Base-by-base conservation (phyloP, 2,888 invertebrate species). In the Ichneumon xanthorius region DNA sequence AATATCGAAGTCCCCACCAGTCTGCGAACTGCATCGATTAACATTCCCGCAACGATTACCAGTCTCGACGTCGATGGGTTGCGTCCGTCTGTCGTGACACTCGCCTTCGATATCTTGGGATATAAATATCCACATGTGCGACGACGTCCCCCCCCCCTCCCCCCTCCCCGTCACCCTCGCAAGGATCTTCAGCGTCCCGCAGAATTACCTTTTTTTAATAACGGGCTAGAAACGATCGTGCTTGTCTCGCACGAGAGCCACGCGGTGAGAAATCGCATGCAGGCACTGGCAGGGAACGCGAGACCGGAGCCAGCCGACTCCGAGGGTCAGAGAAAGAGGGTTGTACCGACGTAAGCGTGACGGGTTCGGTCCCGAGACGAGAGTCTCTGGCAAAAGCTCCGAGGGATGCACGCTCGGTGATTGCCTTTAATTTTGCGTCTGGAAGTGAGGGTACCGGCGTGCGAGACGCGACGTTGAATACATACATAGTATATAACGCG, bases 381-480 rank as follows among this genome's bases (percentile, higher is more conserved):
- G 45, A 70, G 37, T 68, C 40, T 65, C 61, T 61, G 22, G 48
- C 75, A 16, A 68, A 48, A 75, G 33, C 58, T 30, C 16, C 80
- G 70, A 75, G 75, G 79, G 61, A 76, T 84, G 80, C 71, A 81
- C 79, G 77, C 73, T 53, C 81, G 79, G 58, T 85, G 85, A 85
- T 85, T 85, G 76, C 82, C 85, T 85, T 82, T 82, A 85, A 85
- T 85, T 85, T 82, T 50, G 82, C 55, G 53, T 71, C 82, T 82
- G 73, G 65, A 33, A 67, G 73, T 53, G 75, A 65, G 63, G 16
- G 76, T 71, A n/a, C 70, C 40, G 76, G 80, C 76, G 76, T 58
- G 67, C 45, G 67, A 16, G 33, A 33, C 16, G 71, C 67, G 67
- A 50, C 37, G 45, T 55, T 67, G 65, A 58, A 70, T 53, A 83